These are phyloP conservation scores for Hybos culiciformis DNA, from an alignment of 2,888 invertebrate species.

Conservation along the genomic window DNA sequence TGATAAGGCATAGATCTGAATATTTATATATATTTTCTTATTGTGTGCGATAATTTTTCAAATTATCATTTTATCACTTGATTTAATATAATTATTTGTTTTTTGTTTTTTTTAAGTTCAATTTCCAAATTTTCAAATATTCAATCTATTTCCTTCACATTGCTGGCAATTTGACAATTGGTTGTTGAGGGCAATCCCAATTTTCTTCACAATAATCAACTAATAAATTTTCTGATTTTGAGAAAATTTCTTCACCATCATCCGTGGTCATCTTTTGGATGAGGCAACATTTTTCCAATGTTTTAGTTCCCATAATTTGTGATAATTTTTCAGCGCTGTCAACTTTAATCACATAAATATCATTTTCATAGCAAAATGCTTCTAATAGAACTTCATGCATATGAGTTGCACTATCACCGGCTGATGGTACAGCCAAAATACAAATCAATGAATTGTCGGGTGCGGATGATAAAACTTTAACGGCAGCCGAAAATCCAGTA, in stretches of 20 bases:
- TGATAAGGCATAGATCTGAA: no score
- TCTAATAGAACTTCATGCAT: conserved; percentile 65
- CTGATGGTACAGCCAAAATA: conserved; percentile 50
- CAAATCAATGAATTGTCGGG: conserved; percentile 52
- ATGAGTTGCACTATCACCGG: conserved; percentile 60
- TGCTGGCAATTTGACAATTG: conserved; percentile 48
- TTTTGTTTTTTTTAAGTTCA: no score
- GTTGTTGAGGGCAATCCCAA: conserved; percentile 47
- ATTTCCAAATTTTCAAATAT: no score
- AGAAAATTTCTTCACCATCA: conserved; percentile 30
- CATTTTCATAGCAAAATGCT: conserved; percentile 66
- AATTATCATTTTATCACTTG: no score
- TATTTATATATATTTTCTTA: no score
- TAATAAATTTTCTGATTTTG: conserved; percentile 46
- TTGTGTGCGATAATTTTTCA: no score
- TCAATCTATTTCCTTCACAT: background rate
- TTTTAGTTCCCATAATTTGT: conserved; percentile 39
- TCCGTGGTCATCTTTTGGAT: conserved; percentile 34
- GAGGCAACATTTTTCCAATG: conserved; percentile 38
- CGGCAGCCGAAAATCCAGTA: conserved; percentile 31
- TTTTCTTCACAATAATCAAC: conserved; percentile 54
- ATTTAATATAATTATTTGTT: no score
- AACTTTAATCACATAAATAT: conserved; percentile 60
- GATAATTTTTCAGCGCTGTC: conserved; percentile 39
- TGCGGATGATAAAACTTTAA: conserved; percentile 30